phyloP scores from a whole-genome alignment of 2,797 vertebrate genomes.

The Sebastes flavidus region DNA sequence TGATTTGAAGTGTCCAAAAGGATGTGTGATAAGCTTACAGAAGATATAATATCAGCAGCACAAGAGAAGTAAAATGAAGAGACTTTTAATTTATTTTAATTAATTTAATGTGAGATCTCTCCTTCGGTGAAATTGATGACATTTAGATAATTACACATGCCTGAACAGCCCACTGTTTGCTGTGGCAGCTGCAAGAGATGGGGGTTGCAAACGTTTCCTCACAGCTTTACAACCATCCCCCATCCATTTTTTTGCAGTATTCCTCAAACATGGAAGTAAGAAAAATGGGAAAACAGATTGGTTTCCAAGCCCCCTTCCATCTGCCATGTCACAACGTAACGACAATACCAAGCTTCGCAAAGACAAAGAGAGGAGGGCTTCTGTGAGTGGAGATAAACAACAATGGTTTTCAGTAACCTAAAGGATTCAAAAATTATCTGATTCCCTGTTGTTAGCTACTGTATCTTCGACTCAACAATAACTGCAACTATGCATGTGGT shows the following conservation, averaged over 20 bases:
- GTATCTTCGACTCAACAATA: neutral
- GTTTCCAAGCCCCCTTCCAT: slow-evolving; percentile 25
- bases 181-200: neutral
- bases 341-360: neutral
- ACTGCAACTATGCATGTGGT: neutral
- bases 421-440: neutral
- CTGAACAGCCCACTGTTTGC: neutral
- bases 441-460: neutral
- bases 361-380: neutral
- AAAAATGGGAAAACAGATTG: neutral
- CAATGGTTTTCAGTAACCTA: neutral
- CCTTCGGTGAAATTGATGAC: neutral
- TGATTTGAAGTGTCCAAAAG: neutral
- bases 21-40: neutral
- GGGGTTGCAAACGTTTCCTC: neutral
- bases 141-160: neutral
- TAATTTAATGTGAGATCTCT: neutral
- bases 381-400: neutral
- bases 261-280: neutral
- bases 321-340: neutral
- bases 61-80: neutral
- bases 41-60: neutral
- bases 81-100: neutral
- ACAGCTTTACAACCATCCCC: slow-evolving; percentile 15
- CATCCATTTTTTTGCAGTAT: neutral